A percentile compares a stretch with the other conserved stretches of the same genome.
These are phyloP conservation scores for Triplophysa siluroides DNA, from an alignment of 2,113 vertebrate species.

Conservation along the genomic window DNA sequence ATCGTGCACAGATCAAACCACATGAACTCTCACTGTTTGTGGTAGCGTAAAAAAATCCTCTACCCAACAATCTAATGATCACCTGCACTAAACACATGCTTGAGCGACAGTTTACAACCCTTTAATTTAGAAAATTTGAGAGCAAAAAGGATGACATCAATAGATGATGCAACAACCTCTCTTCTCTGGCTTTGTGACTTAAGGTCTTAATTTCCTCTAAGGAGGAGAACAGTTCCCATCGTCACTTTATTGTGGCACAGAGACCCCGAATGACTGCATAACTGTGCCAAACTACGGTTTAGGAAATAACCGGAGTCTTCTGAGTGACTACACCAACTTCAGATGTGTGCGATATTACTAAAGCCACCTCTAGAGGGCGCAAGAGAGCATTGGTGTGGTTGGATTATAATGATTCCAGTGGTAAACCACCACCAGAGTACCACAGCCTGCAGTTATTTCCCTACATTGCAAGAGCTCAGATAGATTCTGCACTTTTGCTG, in stretches of 20 bases:
- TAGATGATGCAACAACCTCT: not conserved
- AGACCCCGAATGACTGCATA: slow-evolving; percentile 1
- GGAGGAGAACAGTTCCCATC: not conserved
- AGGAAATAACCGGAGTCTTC: not conserved
- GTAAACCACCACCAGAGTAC: slow-evolving; percentile 26
- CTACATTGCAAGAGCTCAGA: not conserved
- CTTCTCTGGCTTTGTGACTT: not conserved
- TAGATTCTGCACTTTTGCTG: slow-evolving; percentile 9
- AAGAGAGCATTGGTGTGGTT: slow-evolving; percentile 20
- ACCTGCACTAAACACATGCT: not conserved
- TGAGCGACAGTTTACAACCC: not conserved
- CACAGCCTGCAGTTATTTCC: slow-evolving; percentile 13
- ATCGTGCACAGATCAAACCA: not conserved
- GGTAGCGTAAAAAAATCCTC: no score
- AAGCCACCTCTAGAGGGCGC: slow-evolving; percentile 22
- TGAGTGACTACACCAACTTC: no score
- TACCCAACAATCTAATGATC: not conserved
- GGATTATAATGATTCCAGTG: slow-evolving; percentile 10
- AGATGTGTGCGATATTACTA: not conserved
- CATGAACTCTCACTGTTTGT: not conserved
- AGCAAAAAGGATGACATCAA: not conserved
- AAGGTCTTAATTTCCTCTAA: not conserved
- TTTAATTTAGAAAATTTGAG: not conserved
- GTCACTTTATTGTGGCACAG: not conserved
- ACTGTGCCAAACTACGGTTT: not conserved